phyloP scores from a whole-genome alignment of 2,113 vertebrate species.

The Proteles cristata region DNA sequence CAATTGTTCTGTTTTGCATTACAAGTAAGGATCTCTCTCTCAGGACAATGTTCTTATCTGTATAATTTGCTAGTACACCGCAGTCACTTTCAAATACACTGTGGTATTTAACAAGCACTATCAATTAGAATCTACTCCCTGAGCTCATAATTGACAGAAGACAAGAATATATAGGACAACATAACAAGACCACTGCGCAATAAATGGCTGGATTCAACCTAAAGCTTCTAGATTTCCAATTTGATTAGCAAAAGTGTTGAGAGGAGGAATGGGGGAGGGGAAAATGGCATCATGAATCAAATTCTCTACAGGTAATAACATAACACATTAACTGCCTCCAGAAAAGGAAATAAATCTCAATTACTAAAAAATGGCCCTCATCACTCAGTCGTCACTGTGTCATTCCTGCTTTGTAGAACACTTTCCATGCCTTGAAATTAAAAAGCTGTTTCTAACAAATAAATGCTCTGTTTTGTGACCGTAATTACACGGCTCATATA shows the following conservation, averaged over 20 bases:
- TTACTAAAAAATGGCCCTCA: conserved; percentile 3
- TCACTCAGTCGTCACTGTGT: not conserved
- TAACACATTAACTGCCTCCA: conserved; percentile 26
- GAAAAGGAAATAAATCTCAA: conserved; percentile 44
- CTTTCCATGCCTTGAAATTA: not conserved
- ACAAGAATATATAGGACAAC: not conserved
- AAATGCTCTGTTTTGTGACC: not conserved
- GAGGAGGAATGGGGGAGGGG: not conserved
- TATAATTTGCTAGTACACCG: not conserved
- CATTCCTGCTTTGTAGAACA: conserved; percentile 19
- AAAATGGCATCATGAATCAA: not conserved
- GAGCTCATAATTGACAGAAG: conserved; percentile 12
- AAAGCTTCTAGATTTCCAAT: not conserved
- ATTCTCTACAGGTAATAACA: conserved; percentile 25
- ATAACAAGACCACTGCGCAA: not conserved
- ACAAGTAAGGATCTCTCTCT: not conserved
- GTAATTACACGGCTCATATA: not conserved
- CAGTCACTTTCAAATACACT: not conserved
- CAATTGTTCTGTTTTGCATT: not conserved
- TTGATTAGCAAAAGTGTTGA: not conserved
- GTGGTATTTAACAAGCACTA: not conserved
- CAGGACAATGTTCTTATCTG: not conserved
- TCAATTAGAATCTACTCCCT: conserved; percentile 43
- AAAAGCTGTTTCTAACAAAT: not conserved
- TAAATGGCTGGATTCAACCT: not conserved